A percentile compares a stretch with the other conserved stretches of the same genome.
phyloP scores from a whole-genome alignment of 2,113 vertebrate genomes.

The Odobenus rosmarus region DNA sequence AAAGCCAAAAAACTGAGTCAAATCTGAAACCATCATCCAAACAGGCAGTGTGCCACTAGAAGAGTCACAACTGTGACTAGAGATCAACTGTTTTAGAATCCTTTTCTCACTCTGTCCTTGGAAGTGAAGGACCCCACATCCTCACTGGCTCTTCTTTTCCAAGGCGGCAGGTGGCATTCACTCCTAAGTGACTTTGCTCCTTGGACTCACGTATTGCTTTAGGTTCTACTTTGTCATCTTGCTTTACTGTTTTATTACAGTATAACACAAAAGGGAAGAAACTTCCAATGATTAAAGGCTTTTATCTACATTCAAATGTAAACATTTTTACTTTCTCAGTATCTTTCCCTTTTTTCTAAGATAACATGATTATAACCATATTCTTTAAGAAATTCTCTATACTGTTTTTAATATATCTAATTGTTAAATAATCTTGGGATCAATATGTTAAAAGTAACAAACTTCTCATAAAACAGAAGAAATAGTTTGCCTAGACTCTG shows the following conservation, averaged over 20 bases:
- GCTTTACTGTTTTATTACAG: neutral
- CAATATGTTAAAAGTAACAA: neutral
- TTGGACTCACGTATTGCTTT: neutral
- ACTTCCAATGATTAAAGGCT: neutral
- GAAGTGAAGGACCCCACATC: neutral
- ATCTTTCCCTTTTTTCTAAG: conserved; percentile 7
- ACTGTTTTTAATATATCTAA: neutral
- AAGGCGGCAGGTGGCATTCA: neutral
- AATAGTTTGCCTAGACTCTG: neutral
- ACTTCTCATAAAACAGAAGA: neutral
- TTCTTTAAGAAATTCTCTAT: neutral
- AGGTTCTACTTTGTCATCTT: conserved; percentile 12
- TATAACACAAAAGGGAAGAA: neutral
- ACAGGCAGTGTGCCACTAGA: neutral
- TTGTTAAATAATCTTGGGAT: neutral
- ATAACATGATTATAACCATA: neutral
- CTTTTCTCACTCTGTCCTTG: neutral
- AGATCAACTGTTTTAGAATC: neutral
- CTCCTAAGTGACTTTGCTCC: neutral
- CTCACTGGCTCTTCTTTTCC: neutral
- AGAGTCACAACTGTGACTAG: neutral
- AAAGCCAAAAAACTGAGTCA: neutral
- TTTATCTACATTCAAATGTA: conserved; percentile 43
- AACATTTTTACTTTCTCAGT: neutral
- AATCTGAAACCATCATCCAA: neutral